Evolutionary conservation across 2,113 vertebrate species (phyloP).

Genomic region (Pseudois nayaur): DNA sequence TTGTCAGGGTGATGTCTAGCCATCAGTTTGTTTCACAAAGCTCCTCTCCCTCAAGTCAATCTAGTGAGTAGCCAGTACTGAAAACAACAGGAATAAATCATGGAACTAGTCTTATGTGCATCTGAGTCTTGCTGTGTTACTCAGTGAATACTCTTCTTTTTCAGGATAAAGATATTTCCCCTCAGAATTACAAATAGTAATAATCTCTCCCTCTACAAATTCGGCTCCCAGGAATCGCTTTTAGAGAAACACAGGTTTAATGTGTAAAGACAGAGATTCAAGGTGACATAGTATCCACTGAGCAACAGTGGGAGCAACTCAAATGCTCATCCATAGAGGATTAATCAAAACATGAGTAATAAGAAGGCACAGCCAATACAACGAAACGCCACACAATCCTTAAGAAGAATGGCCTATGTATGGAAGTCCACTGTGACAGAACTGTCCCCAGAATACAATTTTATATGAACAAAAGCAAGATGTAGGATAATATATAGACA

Average conservation of each 20-base stretch:
- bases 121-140: background rate
- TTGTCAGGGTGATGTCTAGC: background rate
- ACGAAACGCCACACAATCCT: background rate
- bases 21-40: background rate
- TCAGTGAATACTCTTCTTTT: background rate
- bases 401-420: background rate
- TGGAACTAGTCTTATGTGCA: background rate
- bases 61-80: background rate
- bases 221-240: background rate
- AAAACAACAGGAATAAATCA: background rate
- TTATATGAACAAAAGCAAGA: background rate
- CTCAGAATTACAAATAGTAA: background rate
- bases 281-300: background rate
- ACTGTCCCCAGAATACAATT: background rate
- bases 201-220: background rate
- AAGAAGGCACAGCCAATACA: background rate
- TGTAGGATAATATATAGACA: background rate
- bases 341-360: background rate
- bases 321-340: background rate
- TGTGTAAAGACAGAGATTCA: background rate
- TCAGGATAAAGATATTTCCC: background rate
- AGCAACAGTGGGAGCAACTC: background rate
- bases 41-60: background rate
- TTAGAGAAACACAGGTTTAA: background rate
- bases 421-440: background rate